These are phyloP conservation scores for Adelphocoris suturalis DNA, from an alignment of 2,888 invertebrate genomes.

Conservation along the genomic window DNA sequence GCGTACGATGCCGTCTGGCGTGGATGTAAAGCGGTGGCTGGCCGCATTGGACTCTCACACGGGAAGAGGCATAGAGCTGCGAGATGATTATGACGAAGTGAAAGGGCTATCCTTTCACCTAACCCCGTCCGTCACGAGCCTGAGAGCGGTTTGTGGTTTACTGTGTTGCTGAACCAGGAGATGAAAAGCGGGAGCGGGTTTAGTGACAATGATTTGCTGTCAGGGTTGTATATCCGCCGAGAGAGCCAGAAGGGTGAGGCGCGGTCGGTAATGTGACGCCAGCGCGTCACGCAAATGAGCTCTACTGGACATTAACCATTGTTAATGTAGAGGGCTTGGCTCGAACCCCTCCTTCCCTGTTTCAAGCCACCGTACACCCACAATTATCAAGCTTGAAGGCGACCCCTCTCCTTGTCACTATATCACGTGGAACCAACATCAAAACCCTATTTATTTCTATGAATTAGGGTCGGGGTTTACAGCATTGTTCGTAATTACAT, in stretches of 20 bases:
- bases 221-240: slow-evolving; percentile 53
- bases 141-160: slow-evolving; percentile 46
- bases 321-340: slow-evolving; percentile 61
- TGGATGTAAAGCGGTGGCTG: no score
- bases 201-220: slow-evolving; percentile 63
- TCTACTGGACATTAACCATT: slow-evolving; percentile 65
- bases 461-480: slow-evolving; percentile 55
- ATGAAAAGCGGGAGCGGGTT: slow-evolving; percentile 58
- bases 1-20: no score
- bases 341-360: slow-evolving; percentile 33
- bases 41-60: no score
- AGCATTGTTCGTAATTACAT: slow-evolving; percentile 53
- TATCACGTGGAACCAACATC: slow-evolving; percentile 55
- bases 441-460: slow-evolving; percentile 65
- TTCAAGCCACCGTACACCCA: slow-evolving; percentile 18
- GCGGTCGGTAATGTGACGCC: slow-evolving; percentile 65
- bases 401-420: slow-evolving; percentile 49
- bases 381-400: slow-evolving; percentile 62
- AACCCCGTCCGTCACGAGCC: slow-evolving; percentile 46
- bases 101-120: slow-evolving; percentile 43
- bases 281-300: slow-evolving; percentile 60
- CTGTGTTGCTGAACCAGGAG: slow-evolving; percentile 19
- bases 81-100: slow-evolving; percentile 58
- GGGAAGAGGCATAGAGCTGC: background rate
- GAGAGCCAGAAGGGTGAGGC: background rate